phyloP scores from a whole-genome alignment of 2,113 vertebrate species.

The Ranitomeya imitator region DNA sequence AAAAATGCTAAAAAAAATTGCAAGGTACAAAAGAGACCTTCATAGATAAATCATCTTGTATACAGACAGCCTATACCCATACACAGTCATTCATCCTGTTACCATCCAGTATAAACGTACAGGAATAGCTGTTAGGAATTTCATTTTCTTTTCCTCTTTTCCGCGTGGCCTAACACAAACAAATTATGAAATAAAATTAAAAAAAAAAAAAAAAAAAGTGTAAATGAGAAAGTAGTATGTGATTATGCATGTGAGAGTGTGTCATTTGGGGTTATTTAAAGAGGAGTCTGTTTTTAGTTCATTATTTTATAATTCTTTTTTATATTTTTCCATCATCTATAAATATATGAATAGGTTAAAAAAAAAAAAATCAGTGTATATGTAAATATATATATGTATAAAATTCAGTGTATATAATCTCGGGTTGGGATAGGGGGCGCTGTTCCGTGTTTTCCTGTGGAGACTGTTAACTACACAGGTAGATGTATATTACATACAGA shows the following conservation, averaged over 20 bases:
- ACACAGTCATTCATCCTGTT: conserved; percentile 3
- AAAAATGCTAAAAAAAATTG: not conserved
- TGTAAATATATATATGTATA: conserved; percentile 57
- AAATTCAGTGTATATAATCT: conserved; percentile 53
- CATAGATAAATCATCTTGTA: not conserved
- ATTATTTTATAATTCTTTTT: conserved; percentile 58
- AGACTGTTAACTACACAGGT: conserved; percentile 72
- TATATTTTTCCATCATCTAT: conserved; percentile 58
- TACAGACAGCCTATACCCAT: not conserved
- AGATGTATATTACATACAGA: conserved; percentile 72
- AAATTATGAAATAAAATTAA: not conserved
- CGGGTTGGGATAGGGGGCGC: conserved; percentile 40
- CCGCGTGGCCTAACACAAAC: conserved; percentile 25
- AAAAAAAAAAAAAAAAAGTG: conserved; percentile 9
- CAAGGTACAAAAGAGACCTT: not conserved
- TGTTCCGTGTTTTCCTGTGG: conserved; percentile 52
- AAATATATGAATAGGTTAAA: conserved; percentile 55
- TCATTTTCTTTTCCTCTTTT: conserved; percentile 1
- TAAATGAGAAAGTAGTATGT: conserved; percentile 33
- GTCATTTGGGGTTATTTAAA: conserved; percentile 42
- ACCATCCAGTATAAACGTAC: not conserved
- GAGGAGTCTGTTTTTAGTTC: conserved; percentile 49
- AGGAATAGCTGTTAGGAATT: not conserved
- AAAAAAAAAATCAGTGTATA: conserved; percentile 47
- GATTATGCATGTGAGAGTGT: conserved; percentile 53